These are phyloP conservation scores for Gadus macrocephalus DNA, from an alignment of 2,113 vertebrate species.

Conservation along the genomic window DNA sequence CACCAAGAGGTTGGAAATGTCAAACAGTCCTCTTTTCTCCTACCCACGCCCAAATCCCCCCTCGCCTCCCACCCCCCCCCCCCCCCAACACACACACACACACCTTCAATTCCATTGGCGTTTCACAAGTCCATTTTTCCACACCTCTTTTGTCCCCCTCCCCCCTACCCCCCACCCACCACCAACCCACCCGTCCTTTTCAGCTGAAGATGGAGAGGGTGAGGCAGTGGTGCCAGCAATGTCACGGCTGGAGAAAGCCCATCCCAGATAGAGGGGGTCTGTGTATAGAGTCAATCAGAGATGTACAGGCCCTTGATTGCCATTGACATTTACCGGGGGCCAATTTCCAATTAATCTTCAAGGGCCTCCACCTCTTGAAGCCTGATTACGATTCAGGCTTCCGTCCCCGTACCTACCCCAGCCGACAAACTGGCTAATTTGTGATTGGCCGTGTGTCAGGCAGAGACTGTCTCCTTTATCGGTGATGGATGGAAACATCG, in stretches of 20 bases:
- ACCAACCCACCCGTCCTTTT: conserved; percentile 12
- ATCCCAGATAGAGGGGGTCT: conserved; percentile 59
- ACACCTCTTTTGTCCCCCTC: conserved; percentile 47
- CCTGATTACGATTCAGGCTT: conserved; percentile 68
- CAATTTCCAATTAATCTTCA: conserved; percentile 81
- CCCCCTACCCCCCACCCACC: conserved; percentile 24
- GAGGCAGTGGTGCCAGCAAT: conserved; percentile 55
- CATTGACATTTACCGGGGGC: conserved; percentile 77
- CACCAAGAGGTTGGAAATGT: conserved; percentile 49
- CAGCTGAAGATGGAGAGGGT: conserved; percentile 44
- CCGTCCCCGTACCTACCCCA: conserved; percentile 9
- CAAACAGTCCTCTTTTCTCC: conserved; percentile 40
- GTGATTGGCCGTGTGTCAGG: conserved; percentile 73
- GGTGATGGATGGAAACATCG: conserved; percentile 52
- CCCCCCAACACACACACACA: not conserved
- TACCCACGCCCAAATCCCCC: not conserved
- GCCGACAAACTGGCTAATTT: conserved; percentile 76
- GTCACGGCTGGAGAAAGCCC: conserved; percentile 63
- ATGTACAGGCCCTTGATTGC: conserved; percentile 70
- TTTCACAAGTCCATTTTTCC: conserved; percentile 45
- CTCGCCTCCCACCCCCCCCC: not conserved
- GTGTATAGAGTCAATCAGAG: conserved; percentile 73
- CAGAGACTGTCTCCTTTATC: conserved; percentile 56
- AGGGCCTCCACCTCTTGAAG: conserved; percentile 74
- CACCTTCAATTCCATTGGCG: conserved; percentile 47